Base-by-base conservation (phyloP, 2,113 vertebrate genomes). In the Leiothrix lutea region DNA sequence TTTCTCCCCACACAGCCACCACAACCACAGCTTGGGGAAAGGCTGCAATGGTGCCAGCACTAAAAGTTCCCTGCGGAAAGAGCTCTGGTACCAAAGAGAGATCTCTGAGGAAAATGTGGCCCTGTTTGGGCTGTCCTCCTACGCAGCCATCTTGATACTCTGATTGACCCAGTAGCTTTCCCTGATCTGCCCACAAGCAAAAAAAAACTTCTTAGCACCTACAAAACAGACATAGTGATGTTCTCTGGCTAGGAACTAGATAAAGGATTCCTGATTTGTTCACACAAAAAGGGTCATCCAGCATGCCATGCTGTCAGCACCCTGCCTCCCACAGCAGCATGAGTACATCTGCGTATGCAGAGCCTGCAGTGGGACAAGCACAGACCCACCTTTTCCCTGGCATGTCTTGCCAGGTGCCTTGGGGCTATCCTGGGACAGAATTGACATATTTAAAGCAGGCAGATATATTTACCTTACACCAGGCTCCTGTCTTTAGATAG, bases 291-390 rank as follows among this genome's bases (percentile, higher is more conserved):
- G 13, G 25, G 26, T 25, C 36, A 65, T 40, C 40, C 35, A 38
- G 5, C 0, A 1, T 50, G 29, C 25, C 33, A 20, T 13, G 44
- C 38, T 86, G 57, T 47, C 77, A 84, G 60, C n/a, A 56, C 33
- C 48, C 48, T 38, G 28, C 56, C 47, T 56, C 28, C 40, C 33
- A 33, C 18, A 85, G 75, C 74, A 67, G 47, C 83, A 72, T 21
- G 4, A 64, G 31, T 4, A 12, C 20, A 9, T 45, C 66, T 80
- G 26, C 0, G 0, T 4, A 4, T 12, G 14, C 18, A 69, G 22
- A 86, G 53, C 71, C 80, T 40, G 28, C 35, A 36, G 23, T 2
- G 38, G 54, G 28, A 53, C 45, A 47, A 42, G 42, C 28, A 51
- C 36, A 64, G 57, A 86, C 13, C 17, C 36, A 58, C 10, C 29